Evolutionary conservation across 2,888 invertebrate genomes (phyloP), one percentile per base, ranked within the genome.

Genomic region (Noctua janthe): DNA sequence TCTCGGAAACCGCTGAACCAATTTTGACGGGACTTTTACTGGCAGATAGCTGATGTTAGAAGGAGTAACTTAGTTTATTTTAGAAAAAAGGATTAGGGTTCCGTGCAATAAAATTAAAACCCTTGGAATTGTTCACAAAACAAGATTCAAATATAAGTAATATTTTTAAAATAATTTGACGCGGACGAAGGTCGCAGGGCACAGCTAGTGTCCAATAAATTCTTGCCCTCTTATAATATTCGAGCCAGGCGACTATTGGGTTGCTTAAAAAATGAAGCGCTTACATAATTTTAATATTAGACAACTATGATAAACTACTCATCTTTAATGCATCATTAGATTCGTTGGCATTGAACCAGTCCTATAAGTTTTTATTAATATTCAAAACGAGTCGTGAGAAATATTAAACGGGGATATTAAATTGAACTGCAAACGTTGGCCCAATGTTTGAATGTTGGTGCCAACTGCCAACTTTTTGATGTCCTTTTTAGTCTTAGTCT

Each of bases 291-390:
- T 29, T 1, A 56, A 71, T 64, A 20, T 49, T 13, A 35, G 23
- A 56, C 15, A 66, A 17, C 49, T 49, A 56, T 29, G 39, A 49
- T 29, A 72, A 80, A 49, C 39, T 47, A 54, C 35, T 81, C 81
- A 81, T 71, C 39, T 81, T 67, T 59, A 59, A 73, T 81, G 67
- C 74, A 81, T 80, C 54, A 76, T 67, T 76, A 71, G 54, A 67
- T 62, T 73, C 66, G 47, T 67, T 81, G 71, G n/a, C 71, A 76
- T 76, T 77, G 64, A 75, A 78, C 64, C 71, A 66, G 75, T 74
- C 70, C 69, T 75, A 79, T 86, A 77, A 74, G 54, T 76, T 83
- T 76, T 59, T 54, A 76, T 81, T 87, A 71, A 72, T 54, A 86
- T 83, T 87, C 83, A 70, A 83, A 72, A n/a, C 59, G 66, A 51